Evolutionary conservation across 2,797 vertebrate species (phyloP), one percentile per base, ranked within the genome.

Genomic region (Pteronotus mesoamericanus): DNA sequence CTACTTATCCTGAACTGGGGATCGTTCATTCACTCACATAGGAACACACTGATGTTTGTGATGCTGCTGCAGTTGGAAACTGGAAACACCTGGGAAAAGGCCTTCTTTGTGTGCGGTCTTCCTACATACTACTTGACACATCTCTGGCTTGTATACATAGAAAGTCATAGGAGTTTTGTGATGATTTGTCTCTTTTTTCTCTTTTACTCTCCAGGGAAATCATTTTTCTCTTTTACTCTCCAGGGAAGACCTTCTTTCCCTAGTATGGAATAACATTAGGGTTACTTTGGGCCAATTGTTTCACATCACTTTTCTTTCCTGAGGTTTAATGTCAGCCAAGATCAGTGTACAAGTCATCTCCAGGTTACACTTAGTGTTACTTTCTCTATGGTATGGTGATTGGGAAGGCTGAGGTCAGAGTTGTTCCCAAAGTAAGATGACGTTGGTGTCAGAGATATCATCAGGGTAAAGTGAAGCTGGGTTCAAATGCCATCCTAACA

Each of bases 301-400:
- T 77, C 71, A 32, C 14, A 39, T 85, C 11, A 29, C n/a, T 86
- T 69, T 91, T 55, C 78, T 84, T 85, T 91, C 51, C 68, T 88
- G 26, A 66, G 48, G 42, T 64, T 95, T 66, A 68, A 48, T 87
- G n/a, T 87, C 44, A 93, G 78, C 64, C 75, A 96, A 87, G n/a
- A 51, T 82, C 44, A 91, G 66, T 91, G 44, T 91, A 9, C 18
- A 80, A 29, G 84, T 12, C 22, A 37, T 80, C 29, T 48, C n/a
- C 46, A 78, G 57, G 66, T 15, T 64, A 34, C 68, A 16, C 46
- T 61, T 66, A 46, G 4, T 86, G 16, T 87, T 64, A 42, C 71
- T 89, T 84, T 86, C n/a, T 89, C 53, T 42, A 3, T 94, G 78
- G 15, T 66, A 21, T 48, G 72, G 32, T 82, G 72, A 39, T 24